Evolutionary conservation across 2,888 invertebrate species (phyloP).

Genomic region (Mesoligia furuncula): DNA sequence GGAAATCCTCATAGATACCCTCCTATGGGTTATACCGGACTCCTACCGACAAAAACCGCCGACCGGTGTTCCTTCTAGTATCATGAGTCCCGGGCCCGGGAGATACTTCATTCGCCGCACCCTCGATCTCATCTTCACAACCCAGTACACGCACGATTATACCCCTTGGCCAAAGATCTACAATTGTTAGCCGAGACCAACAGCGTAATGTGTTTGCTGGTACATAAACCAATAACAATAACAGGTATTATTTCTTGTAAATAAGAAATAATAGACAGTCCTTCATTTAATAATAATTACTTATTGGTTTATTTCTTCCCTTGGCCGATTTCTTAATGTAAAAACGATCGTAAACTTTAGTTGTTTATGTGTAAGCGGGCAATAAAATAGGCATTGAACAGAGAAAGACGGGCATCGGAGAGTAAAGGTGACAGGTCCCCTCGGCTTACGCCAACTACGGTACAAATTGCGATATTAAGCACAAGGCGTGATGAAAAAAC

Average conservation of each 20-base stretch:
- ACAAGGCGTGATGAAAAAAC: slow-evolving; percentile 91
- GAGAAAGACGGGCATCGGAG: slow-evolving; percentile 82
- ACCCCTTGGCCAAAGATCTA: background rate
- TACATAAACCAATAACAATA: background rate
- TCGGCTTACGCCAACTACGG: slow-evolving; percentile 89
- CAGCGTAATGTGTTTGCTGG: background rate
- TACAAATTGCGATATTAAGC: slow-evolving; percentile 90
- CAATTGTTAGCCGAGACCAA: background rate
- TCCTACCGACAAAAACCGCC: no score
- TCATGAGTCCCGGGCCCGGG: no score
- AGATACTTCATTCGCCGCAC: no score
- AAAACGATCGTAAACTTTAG: slow-evolving; percentile 80
- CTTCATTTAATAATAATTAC: slow-evolving; percentile 57
- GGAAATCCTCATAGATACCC: no score
- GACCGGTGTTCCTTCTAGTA: no score
- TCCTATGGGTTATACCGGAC: no score
- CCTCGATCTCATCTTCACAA: background rate
- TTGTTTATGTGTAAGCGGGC: slow-evolving; percentile 83
- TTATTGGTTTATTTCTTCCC: slow-evolving; percentile 76
- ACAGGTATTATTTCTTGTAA: slow-evolving; percentile 61
- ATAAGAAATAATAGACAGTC: slow-evolving; percentile 61
- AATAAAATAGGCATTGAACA: slow-evolving; percentile 84
- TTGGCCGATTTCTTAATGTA: slow-evolving; percentile 77
- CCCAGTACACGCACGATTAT: background rate
- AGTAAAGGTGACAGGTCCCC: slow-evolving; percentile 88